Base-by-base conservation (phyloP, 2,113 vertebrate species). In the human (Homo sapiens) region DNA sequence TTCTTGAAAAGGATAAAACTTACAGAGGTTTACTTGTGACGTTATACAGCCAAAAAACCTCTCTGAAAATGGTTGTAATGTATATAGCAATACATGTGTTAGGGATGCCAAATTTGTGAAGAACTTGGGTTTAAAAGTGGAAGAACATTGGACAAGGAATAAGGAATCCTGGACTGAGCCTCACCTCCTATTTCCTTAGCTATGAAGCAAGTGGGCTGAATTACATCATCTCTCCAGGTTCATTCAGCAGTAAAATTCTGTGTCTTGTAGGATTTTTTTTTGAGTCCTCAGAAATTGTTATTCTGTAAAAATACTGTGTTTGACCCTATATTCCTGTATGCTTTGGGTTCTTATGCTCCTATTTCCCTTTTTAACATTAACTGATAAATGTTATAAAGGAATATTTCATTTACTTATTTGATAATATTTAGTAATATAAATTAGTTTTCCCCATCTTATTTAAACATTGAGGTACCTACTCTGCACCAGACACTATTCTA, bases 391-490 rank as follows among this genome's bases (percentile, higher is more conserved):
- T 72, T 89, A 8, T 43, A 89, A 59, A 32, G 72, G 25, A 85
- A n/a, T 48, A 81, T 64, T 40, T 86, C 18, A 85, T 82, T 78
- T 59, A 76, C 30, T 79, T 84, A 66, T 45, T 88, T 70, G 57
- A 48, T 90, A 75, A 76, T 70, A 40, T 83, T 88, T 72, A 85
- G 43, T 89, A 64, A 78, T 76, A 38, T 72, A 91, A 91, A 89
- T 59, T 85, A 66, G 82, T 20, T 17, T 96, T 96, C 6, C 16
- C 7, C 1, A 35, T 86, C 23, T 92, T 73, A 72, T 89, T 92
- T 90, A 95, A 84, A 14, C 68, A 68, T 27, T 40, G n/a, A 80
- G 43, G 38, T 73, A 38, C 18, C 35, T 86, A 38, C 38, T 73
- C 7, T 52, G 64, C 2, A 48, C 43, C 13, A 64, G 52, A 90